phyloP scores from a whole-genome alignment of 2,113 vertebrate genomes.

The Rhabdomys dilectus region DNA sequence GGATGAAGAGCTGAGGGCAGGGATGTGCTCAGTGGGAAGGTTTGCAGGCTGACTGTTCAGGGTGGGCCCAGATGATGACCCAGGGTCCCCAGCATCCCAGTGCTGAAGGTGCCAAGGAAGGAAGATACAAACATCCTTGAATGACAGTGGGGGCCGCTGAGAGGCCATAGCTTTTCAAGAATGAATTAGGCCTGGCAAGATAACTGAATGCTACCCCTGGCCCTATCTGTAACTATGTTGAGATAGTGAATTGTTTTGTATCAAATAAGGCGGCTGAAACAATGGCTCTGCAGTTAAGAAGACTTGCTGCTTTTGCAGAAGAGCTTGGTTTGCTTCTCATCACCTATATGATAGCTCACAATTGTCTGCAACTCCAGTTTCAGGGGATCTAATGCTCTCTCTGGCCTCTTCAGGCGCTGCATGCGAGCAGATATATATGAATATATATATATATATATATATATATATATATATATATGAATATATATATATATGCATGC shows the following conservation, averaged over 20 bases:
- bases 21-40: not conserved
- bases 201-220: not conserved
- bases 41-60: not conserved
- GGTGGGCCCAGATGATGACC: not conserved
- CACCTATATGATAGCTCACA: not conserved
- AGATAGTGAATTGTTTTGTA: not conserved
- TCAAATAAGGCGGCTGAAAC: not conserved
- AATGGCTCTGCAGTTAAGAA: not conserved
- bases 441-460: no score
- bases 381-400: not conserved
- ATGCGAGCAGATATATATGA: no score
- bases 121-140: not conserved
- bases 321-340: not conserved
- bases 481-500: no score
- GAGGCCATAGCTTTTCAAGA: not conserved
- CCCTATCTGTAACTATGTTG: not conserved
- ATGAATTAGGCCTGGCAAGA: accelerated
- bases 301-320: not conserved
- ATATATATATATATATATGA: no score
- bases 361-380: not conserved
- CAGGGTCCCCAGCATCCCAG: accelerated
- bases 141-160: not conserved
- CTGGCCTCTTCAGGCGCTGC: not conserved
- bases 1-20: not conserved
- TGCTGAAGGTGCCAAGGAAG: accelerated